Evolutionary conservation across 2,113 vertebrate species (phyloP), one percentile per base, ranked within the genome.

Genomic region (Oncorhynchus keta): DNA sequence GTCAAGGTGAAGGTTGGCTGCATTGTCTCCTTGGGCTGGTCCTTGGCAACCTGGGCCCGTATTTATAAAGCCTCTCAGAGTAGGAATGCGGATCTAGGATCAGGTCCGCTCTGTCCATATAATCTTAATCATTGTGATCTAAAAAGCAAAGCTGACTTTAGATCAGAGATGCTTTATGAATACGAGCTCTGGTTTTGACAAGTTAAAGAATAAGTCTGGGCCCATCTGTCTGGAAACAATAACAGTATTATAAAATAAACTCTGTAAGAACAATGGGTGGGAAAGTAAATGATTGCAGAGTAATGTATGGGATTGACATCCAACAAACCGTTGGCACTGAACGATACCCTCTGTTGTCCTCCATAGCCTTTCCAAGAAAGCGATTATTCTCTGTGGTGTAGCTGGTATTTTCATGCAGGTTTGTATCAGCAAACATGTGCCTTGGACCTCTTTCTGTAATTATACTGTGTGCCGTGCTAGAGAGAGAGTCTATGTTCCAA

Each of bases 271-370:
- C 87, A 84, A 85, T 80, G 74, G 75, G 77, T 83, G 78, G 82
- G 80, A 82, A 87, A 83, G 85, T 76, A 74, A 85, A 86, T 73
- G 75, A 82, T 84, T 90, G 84, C 87, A 83, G 68, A 83, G 78
- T 68, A 79, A 86, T 82, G 76, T 90, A 87, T 85, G 51, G 18
- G 90, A 91, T 77, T 67, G 83, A 77, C 79, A 79, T 86, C 82
- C 78, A 83, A 84, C 51, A 84, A 39, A 81, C n/a, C 76, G 55
- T 73, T 82, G 79, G 83, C 82, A 70, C 70, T 45, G 57, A 75
- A 70, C 70, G 22, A 81, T 79, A 73, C 83, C 74, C 59, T 62
- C 77, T 86, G 79, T 16, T 74, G 79, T 87, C 86, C 83, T 79
- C 62, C 32, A 77, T 77, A 80, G 79, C 68, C 71, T 76, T 76